Evolutionary conservation across 1,140 invertebrate species (phyloP).

Genomic region (Cryptotermes secundus): DNA sequence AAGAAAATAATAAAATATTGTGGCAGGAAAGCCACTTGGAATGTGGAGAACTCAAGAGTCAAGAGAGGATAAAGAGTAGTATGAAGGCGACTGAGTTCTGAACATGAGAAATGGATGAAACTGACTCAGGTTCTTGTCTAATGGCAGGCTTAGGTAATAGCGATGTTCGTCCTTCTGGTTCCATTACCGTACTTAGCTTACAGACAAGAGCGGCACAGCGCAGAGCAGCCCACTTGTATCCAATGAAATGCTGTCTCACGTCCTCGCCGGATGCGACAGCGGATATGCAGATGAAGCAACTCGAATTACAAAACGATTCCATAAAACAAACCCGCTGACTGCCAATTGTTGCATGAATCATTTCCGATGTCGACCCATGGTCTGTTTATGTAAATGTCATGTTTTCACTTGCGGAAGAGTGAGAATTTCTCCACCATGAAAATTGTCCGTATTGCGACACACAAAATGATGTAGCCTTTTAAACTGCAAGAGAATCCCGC

Average conservation of each 20-base stretch:
- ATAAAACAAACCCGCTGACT: background rate
- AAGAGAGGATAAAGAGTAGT: too few species aligned
- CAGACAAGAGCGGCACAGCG: background rate
- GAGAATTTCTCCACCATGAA: background rate
- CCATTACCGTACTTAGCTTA: too few species aligned
- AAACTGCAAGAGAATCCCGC: too few species aligned
- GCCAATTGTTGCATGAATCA: conserved; percentile 2
- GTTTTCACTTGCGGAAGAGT: background rate
- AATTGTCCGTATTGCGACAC: background rate
- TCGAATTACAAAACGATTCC: background rate
- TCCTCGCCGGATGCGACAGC: background rate
- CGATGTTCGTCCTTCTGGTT: too few species aligned
- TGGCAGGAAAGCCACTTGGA: too few species aligned
- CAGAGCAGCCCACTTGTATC: background rate
- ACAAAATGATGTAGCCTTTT: background rate
- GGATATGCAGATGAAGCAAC: conserved; percentile 10
- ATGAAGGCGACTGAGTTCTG: too few species aligned
- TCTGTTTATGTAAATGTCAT: background rate
- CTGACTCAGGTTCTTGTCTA: too few species aligned
- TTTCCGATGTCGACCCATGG: background rate
- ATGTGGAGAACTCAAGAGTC: too few species aligned
- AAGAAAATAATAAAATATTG: too few species aligned
- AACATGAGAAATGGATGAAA: too few species aligned
- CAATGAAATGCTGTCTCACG: background rate
- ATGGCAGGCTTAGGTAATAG: too few species aligned